Base-by-base conservation (phyloP, 2,888 invertebrate genomes). In the Linnaemya vulpina region DNA sequence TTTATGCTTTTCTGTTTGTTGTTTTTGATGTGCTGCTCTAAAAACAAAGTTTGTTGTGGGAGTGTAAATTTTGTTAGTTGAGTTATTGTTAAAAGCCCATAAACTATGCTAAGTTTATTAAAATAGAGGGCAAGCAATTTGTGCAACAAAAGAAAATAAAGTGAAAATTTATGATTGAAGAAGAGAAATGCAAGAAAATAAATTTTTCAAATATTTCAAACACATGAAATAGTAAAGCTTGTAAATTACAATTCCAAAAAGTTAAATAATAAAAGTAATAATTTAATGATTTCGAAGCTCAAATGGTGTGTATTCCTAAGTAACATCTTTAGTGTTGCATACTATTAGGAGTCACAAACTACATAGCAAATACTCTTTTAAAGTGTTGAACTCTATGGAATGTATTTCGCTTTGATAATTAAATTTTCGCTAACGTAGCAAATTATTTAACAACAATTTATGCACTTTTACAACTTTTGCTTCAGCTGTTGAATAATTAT, bases 61-160 rank as follows among this genome's bases (percentile, higher is more conserved):
- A 76, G 79, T 84, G 84, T 75, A 84, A 74, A 84, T 80, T 84
- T 62, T 60, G 75, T 84, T 84, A 75, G 75, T 76, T 80, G 79
- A 79, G 79, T 79, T 84, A 67, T 84, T 79, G 75, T 84, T 75
- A 58, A 84, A 84, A 68, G 53, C 79, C 79, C 76, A 76, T 80
- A 84, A 84, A 84, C 71, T 80, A 84, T 80, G 76, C 80, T 67
- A 84, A 84, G 75, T 84, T 84, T 80, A 84, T 80, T 84, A 80
- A 73, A 84, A 76, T 73, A 73, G 63, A 76, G 65, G 76, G 76
- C 76, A 71, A 71, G 49, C 82, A 76, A 76, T 82, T 70, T 76
- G 76, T 76, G 76, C 13, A 46, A 76, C 49, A 70, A 55, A 43
- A 70, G n/a, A 30, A 53, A 60, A 38, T 62, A 43, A 30, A 70